These are phyloP conservation scores for Hydraecia micacea DNA, from an alignment of 2,888 invertebrate species.

Conservation along the genomic window DNA sequence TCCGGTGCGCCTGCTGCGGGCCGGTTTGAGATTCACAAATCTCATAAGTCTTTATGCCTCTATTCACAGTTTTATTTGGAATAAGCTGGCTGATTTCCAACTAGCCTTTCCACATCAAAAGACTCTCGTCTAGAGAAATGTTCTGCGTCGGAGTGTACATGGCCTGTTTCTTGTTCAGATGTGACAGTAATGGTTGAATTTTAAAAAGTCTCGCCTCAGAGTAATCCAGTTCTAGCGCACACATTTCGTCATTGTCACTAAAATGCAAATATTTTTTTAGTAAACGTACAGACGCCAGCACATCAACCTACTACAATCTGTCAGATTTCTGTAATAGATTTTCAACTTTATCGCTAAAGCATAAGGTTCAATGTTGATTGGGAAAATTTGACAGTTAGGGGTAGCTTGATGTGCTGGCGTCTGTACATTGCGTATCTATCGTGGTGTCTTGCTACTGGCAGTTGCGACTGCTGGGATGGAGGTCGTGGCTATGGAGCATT, in stretches of 20 bases:
- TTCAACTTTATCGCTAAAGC: too few species aligned
- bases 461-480: neutral
- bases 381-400: too few species aligned
- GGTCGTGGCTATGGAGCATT: neutral
- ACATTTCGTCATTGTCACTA: neutral
- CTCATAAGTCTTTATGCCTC: conserved; percentile 40
- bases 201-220: conserved; percentile 4
- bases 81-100: neutral
- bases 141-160: neutral
- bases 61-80: neutral
- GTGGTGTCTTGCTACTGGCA: neutral
- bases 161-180: neutral
- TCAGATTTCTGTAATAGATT: too few species aligned
- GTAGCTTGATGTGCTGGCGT: too few species aligned
- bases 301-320: too few species aligned
- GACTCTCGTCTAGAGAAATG: neutral
- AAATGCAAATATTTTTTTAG: neutral
- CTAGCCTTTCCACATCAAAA: neutral
- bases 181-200: neutral
- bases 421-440: neutral
- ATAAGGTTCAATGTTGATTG: too few species aligned
- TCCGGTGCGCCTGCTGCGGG: too few species aligned
- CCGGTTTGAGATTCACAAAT: conserved; percentile 64
- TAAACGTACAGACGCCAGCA: rapidly evolving
- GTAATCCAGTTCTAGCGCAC: neutral